phyloP scores from a whole-genome alignment of 2,888 invertebrate species.

The Agrilus mali region DNA sequence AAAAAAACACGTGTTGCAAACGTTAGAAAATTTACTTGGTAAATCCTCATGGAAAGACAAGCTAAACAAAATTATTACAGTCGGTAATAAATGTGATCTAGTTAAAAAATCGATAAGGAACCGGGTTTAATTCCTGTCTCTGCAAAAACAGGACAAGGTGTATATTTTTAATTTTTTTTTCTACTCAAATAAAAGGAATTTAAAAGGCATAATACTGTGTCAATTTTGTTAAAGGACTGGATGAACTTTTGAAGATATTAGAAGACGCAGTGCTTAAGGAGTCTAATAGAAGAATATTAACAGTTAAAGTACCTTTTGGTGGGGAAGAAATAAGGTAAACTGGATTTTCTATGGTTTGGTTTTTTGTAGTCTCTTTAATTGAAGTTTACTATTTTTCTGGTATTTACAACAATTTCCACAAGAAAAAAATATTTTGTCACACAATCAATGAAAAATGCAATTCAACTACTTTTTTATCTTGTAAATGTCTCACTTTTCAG shows the following conservation, averaged over 20 bases:
- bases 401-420: no score
- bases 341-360: background rate
- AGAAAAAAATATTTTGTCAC: no score
- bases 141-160: conserved; percentile 22
- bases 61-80: conserved; percentile 45
- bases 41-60: conserved; percentile 31
- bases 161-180: background rate
- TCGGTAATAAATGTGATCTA: conserved; percentile 65
- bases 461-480: conserved; percentile 6
- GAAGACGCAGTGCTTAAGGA: conserved; percentile 38
- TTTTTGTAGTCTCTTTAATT: no score
- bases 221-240: conserved; percentile 30
- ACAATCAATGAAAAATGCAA: background rate
- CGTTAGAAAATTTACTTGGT: conserved; percentile 42
- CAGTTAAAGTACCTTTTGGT: conserved; percentile 45
- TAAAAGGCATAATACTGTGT: no score
- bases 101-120: conserved; percentile 16
- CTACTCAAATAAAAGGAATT: background rate
- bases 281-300: conserved; percentile 40
- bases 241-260: conserved; percentile 31
- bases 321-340: conserved; percentile 36
- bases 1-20: conserved; percentile 52
- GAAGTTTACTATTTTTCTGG: background rate
- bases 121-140: conserved; percentile 27
- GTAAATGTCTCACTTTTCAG: conserved; percentile 18